A percentile compares a stretch with the other conserved stretches of the same genome.
These are phyloP conservation scores for Harmothoe impar DNA, from an alignment of 2,888 invertebrate species.

Conservation along the genomic window DNA sequence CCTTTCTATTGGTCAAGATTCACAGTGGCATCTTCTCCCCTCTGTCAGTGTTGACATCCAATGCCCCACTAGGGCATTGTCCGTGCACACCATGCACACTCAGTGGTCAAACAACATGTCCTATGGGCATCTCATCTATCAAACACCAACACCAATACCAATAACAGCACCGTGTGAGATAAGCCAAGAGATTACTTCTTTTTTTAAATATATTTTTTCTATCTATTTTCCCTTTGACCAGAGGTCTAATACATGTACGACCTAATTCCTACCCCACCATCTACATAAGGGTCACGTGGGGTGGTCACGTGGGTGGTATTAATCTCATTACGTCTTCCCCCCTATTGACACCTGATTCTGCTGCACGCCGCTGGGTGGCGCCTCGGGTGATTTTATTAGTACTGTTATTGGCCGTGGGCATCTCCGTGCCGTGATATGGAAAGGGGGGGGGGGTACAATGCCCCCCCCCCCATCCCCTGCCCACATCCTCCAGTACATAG, in stretches of 20 bases:
- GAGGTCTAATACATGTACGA: background rate
- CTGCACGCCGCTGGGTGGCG: background rate
- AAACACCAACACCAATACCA: background rate
- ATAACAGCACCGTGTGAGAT: background rate
- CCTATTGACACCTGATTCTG: background rate
- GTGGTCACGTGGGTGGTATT: conserved; percentile 11
- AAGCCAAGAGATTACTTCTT: too few relatives aligned
- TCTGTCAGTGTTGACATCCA: too few relatives aligned
- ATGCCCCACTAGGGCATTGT: background rate
- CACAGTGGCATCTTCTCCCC: too few relatives aligned
- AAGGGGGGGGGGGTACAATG: background rate
- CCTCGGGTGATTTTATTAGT: conserved; percentile 10
- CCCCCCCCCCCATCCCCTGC: background rate
- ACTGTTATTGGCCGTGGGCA: conserved; percentile 9
- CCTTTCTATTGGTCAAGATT: too few relatives aligned
- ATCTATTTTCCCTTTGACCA: background rate
- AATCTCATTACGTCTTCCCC: background rate
- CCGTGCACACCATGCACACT: background rate
- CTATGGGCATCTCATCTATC: background rate
- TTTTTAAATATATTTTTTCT: too few relatives aligned
- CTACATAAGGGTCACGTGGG: background rate
- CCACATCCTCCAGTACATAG: background rate
- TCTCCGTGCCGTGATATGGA: background rate
- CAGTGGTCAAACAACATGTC: background rate
- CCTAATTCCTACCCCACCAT: background rate